phyloP scores from a whole-genome alignment of 1,140 invertebrate genomes.

The Batillaria attramentaria region DNA sequence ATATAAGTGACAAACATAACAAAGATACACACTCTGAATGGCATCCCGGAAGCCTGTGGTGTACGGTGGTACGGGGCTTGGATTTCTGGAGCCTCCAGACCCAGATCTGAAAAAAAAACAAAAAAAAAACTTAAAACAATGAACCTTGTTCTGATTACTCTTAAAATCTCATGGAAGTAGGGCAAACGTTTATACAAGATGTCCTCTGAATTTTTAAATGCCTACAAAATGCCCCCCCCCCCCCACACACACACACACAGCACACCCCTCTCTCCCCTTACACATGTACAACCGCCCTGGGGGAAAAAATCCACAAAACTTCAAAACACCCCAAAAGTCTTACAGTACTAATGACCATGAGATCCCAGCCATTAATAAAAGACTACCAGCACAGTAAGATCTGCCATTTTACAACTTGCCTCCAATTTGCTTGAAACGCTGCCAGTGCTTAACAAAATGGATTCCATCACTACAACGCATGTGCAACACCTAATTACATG shows the following conservation, averaged over 20 bases:
- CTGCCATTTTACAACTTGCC: no score
- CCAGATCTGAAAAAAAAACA: not conserved
- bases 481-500: no score
- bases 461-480: no score
- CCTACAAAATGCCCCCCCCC: not conserved
- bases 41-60: constrained; percentile 19
- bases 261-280: not conserved
- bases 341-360: no score
- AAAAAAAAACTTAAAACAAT: not conserved
- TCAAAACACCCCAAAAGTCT: not conserved
- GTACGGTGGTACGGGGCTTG: constrained; percentile 23
- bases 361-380: no score
- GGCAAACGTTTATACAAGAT: no score
- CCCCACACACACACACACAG: not conserved
- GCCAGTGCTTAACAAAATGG: no score
- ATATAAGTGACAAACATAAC: not conserved
- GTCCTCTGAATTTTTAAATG: no score
- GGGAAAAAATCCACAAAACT: not conserved
- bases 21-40: not conserved
- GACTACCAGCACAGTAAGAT: no score
- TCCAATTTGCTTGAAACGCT: no score
- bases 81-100: not conserved
- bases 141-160: not conserved
- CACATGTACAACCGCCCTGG: not conserved
- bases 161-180: not conserved